Evolutionary conservation across 2,888 invertebrate genomes (phyloP).

Genomic region (Aspidiotus destructor): DNA sequence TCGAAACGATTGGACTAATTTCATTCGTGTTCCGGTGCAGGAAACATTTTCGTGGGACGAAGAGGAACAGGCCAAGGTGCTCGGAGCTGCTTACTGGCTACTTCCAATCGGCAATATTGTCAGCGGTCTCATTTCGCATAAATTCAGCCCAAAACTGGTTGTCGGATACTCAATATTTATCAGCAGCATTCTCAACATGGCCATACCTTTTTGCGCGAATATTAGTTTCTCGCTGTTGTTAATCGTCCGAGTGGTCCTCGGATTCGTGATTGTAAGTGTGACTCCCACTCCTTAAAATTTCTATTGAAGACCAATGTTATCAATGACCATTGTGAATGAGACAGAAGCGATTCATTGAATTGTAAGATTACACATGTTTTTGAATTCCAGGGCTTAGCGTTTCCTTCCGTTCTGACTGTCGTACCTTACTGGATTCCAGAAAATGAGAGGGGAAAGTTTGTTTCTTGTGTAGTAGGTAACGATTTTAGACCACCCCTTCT

Average conservation of each 20-base stretch:
- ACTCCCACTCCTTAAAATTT: no score
- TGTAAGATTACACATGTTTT: not conserved
- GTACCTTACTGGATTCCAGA: slow-evolving; percentile 74
- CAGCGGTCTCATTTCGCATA: slow-evolving; percentile 57
- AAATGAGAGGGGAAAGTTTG: slow-evolving; percentile 62
- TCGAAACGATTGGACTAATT: not conserved
- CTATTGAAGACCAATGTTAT: not conserved
- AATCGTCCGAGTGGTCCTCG: slow-evolving; percentile 54
- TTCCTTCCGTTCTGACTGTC: slow-evolving; percentile 70
- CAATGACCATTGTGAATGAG: not conserved
- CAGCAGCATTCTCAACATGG: slow-evolving; percentile 54
- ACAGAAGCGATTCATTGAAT: not conserved
- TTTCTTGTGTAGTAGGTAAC: slow-evolving; percentile 52
- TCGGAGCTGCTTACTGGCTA: slow-evolving; percentile 63
- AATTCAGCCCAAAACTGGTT: slow-evolving; percentile 60
- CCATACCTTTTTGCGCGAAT: slow-evolving; percentile 56
- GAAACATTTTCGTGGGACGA: slow-evolving; percentile 52
- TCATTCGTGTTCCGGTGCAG: slow-evolving; percentile 40
- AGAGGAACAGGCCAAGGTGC: slow-evolving; percentile 52
- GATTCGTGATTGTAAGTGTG: slow-evolving; percentile 54
- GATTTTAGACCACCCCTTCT: not conserved
- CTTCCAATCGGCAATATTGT: slow-evolving; percentile 63
- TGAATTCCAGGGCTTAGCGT: slow-evolving; percentile 50
- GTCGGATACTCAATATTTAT: slow-evolving; percentile 58
- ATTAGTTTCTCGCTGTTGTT: slow-evolving; percentile 51